These are phyloP conservation scores for Oithona nana DNA, from an alignment of 2,888 invertebrate genomes.

Conservation along the genomic window DNA sequence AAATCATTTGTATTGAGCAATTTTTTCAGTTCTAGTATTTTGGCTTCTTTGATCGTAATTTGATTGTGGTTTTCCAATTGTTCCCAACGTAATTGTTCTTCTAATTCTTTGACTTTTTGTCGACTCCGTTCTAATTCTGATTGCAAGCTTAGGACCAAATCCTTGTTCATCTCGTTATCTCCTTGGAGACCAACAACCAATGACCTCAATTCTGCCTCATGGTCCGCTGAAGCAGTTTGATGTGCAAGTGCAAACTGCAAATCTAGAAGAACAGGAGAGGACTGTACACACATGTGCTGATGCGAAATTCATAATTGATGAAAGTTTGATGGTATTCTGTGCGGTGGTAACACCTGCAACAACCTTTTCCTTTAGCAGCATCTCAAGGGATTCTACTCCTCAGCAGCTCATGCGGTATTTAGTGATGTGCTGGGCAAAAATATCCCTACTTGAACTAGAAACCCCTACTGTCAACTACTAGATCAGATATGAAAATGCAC, in stretches of 20 bases:
- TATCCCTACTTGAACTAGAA: no score
- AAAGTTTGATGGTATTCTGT: no score
- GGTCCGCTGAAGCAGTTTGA: background rate
- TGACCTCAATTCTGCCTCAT: conserved; percentile 1
- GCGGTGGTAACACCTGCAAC: no score
- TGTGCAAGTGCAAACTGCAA: background rate
- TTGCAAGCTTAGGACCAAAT: background rate
- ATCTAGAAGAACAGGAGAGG: background rate
- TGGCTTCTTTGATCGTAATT: background rate
- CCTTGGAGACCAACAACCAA: background rate
- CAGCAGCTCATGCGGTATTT: no score
- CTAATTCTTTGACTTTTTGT: background rate
- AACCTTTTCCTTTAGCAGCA: no score
- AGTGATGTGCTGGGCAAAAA: no score
- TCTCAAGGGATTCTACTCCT: no score
- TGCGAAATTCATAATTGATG: no score
- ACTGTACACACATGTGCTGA: no score
- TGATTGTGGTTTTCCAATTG: background rate
- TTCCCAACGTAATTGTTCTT: background rate
- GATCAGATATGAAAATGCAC: no score
- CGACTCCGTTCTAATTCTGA: background rate
- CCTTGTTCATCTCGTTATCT: background rate
- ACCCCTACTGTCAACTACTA: no score
- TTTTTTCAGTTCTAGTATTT: background rate
- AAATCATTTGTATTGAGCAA: background rate